These are phyloP conservation scores for Centropus bengalensis DNA, from an alignment of 2,113 vertebrate species.

Conservation along the genomic window DNA sequence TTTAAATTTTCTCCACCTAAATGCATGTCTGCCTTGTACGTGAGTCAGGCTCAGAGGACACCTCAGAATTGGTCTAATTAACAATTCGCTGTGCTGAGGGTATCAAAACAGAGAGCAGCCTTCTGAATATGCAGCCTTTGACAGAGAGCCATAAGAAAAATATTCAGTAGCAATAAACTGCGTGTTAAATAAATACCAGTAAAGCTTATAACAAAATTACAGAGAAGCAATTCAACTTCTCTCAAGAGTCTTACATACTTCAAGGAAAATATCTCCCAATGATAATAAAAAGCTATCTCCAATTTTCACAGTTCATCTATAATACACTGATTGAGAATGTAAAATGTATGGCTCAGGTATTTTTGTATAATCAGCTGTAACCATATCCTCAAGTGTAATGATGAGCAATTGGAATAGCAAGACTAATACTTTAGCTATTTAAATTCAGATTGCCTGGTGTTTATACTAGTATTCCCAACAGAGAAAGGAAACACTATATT, in stretches of 20 bases:
- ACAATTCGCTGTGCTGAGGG: background rate
- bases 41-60: slow-evolving; percentile 4
- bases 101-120: slow-evolving; percentile 11
- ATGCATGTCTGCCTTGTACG: background rate
- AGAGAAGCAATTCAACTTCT: slow-evolving; percentile 72
- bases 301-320: slow-evolving; percentile 79
- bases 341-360: slow-evolving; percentile 73
- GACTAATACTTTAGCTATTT: slow-evolving; percentile 72
- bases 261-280: slow-evolving; percentile 78
- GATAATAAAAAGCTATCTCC: slow-evolving; percentile 77
- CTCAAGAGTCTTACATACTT: slow-evolving; percentile 72
- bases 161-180: slow-evolving; percentile 62
- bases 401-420: slow-evolving; percentile 66
- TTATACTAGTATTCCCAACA: slow-evolving; percentile 66
- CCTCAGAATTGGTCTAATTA: slow-evolving; percentile 1
- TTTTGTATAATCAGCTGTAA: slow-evolving; percentile 71
- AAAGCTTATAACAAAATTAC: slow-evolving; percentile 78
- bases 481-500: slow-evolving; percentile 69
- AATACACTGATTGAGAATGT: slow-evolving; percentile 74
- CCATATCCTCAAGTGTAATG: slow-evolving; percentile 68
- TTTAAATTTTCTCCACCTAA: background rate
- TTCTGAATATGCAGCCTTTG: background rate
- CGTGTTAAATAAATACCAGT: slow-evolving; percentile 74
- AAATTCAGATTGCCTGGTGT: slow-evolving; percentile 71
- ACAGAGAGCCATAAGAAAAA: slow-evolving; percentile 41